A percentile compares a stretch with the other conserved stretches of the same genome.
These are phyloP conservation scores for Trichonephila inaurata DNA, from an alignment of 1,140 invertebrate species.

Conservation along the genomic window DNA sequence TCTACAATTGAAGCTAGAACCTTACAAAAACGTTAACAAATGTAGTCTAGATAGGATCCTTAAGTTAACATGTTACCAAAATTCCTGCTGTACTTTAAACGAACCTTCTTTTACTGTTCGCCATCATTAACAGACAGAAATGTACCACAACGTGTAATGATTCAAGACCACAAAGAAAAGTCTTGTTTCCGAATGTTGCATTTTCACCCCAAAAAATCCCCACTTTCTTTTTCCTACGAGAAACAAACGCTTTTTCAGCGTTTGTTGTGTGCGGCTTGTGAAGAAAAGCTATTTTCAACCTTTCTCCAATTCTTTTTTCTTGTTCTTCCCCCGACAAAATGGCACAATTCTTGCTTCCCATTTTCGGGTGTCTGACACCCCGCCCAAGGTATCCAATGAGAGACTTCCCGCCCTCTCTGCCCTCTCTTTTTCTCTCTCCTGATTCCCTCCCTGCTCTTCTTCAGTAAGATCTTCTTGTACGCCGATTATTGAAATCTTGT, in stretches of 20 bases:
- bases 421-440: not conserved
- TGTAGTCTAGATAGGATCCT: too few species aligned
- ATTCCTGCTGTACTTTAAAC: too few species aligned
- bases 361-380: constrained; percentile 66
- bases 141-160: not conserved
- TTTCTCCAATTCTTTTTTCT: constrained; percentile 59
- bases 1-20: too few species aligned
- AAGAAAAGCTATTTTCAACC: constrained; percentile 71
- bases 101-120: too few species aligned
- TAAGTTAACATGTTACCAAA: too few species aligned
- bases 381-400: constrained; percentile 61
- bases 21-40: too few species aligned
- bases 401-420: not conserved
- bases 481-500: constrained; percentile 25
- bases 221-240: not conserved
- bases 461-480: not conserved
- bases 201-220: not conserved
- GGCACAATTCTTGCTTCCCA: constrained; percentile 58
- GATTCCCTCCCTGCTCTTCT: not conserved
- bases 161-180: not conserved
- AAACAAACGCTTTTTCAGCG: constrained; percentile 16
- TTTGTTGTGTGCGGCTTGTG: not conserved
- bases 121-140: too few species aligned
- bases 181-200: not conserved
- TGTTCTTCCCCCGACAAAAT: constrained; percentile 39